Conservation (phyloP, 2,113 vertebrate genomes). For the Eleginops maclovinus region DNA sequence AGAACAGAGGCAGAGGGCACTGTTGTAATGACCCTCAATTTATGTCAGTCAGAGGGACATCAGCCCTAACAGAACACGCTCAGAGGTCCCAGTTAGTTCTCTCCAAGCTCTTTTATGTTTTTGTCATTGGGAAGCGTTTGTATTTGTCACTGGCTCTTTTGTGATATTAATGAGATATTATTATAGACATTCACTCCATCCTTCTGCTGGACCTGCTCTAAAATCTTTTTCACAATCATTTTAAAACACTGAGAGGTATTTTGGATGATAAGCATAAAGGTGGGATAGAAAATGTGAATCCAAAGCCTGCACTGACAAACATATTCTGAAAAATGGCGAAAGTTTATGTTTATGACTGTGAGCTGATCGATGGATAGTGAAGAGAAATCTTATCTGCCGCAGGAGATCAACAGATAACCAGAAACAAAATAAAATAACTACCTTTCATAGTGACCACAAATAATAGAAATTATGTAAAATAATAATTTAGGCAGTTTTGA, state of each 20-base stretch:
- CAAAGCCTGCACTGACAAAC: neutral
- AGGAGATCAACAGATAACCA: neutral
- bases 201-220: conserved; percentile 10
- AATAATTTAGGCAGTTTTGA: conserved; percentile 2
- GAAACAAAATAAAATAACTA: neutral
- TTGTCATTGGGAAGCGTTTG: neutral
- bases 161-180: conserved; percentile 5
- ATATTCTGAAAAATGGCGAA: neutral
- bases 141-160: neutral
- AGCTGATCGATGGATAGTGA: conserved; percentile 6
- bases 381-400: neutral
- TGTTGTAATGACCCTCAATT: conserved; percentile 21
- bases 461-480: too few species aligned
- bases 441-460: neutral
- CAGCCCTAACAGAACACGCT: neutral
- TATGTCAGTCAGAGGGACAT: conserved; percentile 6
- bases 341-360: conserved; percentile 7
- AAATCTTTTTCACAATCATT: conserved; percentile 28
- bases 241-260: conserved; percentile 24
- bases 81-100: neutral
- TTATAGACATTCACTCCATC: neutral
- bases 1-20: conserved; percentile 25
- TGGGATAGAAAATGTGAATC: conserved; percentile 5
- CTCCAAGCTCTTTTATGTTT: neutral
- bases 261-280: conserved; percentile 39